Percentiles rank a stretch among this genome's conserved stretches.
phyloP scores from a whole-genome alignment of 2,888 invertebrate genomes.

The Melanargia galathea region DNA sequence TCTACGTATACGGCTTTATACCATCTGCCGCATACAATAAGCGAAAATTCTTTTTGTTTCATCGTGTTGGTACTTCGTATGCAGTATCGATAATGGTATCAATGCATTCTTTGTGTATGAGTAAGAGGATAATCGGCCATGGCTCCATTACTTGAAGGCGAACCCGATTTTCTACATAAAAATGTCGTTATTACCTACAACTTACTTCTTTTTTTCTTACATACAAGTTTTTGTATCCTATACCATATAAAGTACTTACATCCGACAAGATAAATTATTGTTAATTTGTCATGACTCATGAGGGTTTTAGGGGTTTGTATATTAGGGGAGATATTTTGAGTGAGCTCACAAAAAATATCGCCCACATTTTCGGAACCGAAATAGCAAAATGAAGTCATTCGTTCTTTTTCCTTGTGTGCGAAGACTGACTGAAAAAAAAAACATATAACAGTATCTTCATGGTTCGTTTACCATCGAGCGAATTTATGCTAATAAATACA shows the following conservation, averaged over 20 bases:
- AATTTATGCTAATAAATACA: constrained; percentile 78
- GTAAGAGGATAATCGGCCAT: constrained; percentile 21
- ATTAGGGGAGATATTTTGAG: constrained; percentile 11
- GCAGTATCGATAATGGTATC: constrained; percentile 24
- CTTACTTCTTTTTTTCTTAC: background rate
- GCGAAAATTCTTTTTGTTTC: constrained; percentile 38
- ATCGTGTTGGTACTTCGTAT: constrained; percentile 20
- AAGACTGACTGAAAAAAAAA: constrained; percentile 42
- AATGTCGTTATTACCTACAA: constrained; percentile 30
- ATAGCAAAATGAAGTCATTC: constrained; percentile 14
- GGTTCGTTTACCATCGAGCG: constrained; percentile 67
- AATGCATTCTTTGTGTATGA: constrained; percentile 28
- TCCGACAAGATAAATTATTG: constrained; percentile 2
- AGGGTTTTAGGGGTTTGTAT: constrained; percentile 16
- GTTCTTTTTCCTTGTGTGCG: constrained; percentile 2
- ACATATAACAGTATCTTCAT: constrained; percentile 57
- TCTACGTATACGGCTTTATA: constrained; percentile 47
- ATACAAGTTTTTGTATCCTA: background rate
- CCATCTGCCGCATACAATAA: constrained; percentile 40
- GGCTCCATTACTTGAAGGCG: constrained; percentile 19
- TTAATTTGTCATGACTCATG: constrained; percentile 1
- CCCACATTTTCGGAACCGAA: constrained; percentile 6
- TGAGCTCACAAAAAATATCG: constrained; percentile 1
- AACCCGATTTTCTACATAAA: constrained; percentile 19
- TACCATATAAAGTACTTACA: background rate